phyloP scores from a whole-genome alignment of 2,113 vertebrate species.

The Pedetes capensis region DNA sequence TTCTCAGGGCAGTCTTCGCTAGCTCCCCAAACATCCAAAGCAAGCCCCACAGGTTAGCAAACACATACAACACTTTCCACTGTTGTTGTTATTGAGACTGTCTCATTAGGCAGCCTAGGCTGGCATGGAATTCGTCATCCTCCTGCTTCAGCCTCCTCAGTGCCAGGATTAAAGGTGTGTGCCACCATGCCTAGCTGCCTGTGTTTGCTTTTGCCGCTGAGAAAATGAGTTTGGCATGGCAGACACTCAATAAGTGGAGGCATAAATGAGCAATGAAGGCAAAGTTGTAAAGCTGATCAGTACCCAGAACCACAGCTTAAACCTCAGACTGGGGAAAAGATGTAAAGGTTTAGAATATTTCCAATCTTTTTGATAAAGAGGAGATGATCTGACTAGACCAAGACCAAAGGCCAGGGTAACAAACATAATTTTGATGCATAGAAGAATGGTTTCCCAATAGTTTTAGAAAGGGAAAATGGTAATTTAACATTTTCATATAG shows the following conservation, averaged over 20 bases:
- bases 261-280: neutral
- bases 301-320: neutral
- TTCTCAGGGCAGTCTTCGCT: neutral
- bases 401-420: too few species aligned
- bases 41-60: neutral
- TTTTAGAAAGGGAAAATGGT: neutral
- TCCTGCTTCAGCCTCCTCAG: neutral
- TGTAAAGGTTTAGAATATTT: too few species aligned
- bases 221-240: accelerated
- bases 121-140: neutral
- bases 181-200: neutral
- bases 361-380: neutral
- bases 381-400: neutral
- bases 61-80: neutral
- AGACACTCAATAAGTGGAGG: neutral
- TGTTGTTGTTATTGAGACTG: too few species aligned
- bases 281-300: neutral
- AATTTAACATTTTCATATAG: accelerated
- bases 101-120: neutral
- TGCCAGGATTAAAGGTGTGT: neutral
- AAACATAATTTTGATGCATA: neutral
- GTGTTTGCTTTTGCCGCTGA: neutral
- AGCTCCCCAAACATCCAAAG: neutral
- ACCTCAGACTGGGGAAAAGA: neutral
- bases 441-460: neutral